phyloP scores from a whole-genome alignment of 1,140 invertebrate species.

The Hycleus cichorii region DNA sequence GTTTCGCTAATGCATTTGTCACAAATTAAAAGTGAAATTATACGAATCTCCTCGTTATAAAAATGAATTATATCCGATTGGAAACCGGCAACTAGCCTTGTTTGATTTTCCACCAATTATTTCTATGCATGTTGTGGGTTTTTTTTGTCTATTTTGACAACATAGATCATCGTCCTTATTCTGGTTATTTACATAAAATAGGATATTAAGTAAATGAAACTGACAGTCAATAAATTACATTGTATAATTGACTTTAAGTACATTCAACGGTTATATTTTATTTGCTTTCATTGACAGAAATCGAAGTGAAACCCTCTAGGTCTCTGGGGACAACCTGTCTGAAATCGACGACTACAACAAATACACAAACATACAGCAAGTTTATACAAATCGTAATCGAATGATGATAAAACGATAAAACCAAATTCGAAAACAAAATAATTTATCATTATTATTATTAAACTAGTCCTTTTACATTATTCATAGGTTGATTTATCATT shows the following conservation, averaged over 20 bases:
- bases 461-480: too few relatives aligned
- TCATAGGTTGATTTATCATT: too few relatives aligned
- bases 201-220: slow-evolving; percentile 16
- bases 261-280: slow-evolving; percentile 14
- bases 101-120: too few relatives aligned
- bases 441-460: too few relatives aligned
- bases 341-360: background rate
- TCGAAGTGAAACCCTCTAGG: slow-evolving; percentile 11
- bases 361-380: background rate
- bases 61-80: too few relatives aligned
- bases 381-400: slow-evolving; percentile 4
- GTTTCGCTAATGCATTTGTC: slow-evolving; percentile 13
- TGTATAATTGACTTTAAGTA: slow-evolving; percentile 12
- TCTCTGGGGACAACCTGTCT: slow-evolving; percentile 13
- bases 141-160: too few relatives aligned
- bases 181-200: slow-evolving; percentile 13
- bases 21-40: slow-evolving; percentile 16
- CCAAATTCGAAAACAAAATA: too few relatives aligned
- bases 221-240: slow-evolving; percentile 12
- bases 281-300: slow-evolving; percentile 14
- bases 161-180: background rate
- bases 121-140: too few relatives aligned
- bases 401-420: too few relatives aligned
- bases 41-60: slow-evolving; percentile 5
- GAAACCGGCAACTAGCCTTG: too few relatives aligned